Evolutionary conservation across 92 coral and sea anemone species (phyloP), one percentile per base, ranked within the genome.

Genomic region (Epizoanthus stellaris): DNA sequence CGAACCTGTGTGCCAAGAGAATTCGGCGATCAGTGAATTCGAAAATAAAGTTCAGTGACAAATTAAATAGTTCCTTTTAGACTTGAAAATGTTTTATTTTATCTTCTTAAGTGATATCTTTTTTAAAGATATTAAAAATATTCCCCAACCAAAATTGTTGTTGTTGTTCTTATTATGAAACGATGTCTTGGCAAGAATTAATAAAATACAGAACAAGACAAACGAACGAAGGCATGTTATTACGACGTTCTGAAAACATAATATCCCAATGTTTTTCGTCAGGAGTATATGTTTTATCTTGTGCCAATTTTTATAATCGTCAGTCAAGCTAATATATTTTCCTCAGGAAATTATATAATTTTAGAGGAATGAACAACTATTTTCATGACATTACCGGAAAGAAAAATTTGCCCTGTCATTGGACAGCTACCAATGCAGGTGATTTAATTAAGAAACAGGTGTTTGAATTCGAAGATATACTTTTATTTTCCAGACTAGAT

Each of bases 401-500:
- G 42, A 34, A 6, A 16, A 16, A 0, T 1, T 2, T 6, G 52
- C 52, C n/a, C 69, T 59, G 21, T 76, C 34, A 76, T 76, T 76
- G 82, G 82, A 67, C 30, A 58, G 47, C 13, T 17, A 58, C 16
- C 34, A 59, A 60, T 42, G 52, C 82, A 76, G 70, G 45, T 76
- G 82, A 59, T 76, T 57, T 76, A 4, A 17, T 52, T 1, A 17
- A 59, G n/a, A 36, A 20, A 60, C 82, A 76, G 82, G 82, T 76
- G 82, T 76, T 57, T 39, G 6, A 38, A 54, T 16, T n/a, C 52
- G 34, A 38, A 59, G 25, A 23, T 59, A 21, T 76, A 30, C 62
- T 59, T 16, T 39, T 59, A 36, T 76, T 8, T 59, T 76, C 34
- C 38, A 76, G 82, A 76, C 82, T 59, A 76, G 62, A 76, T 76